Conservation (phyloP, 2,888 invertebrate genomes). For the Macrosiphum euphorbiae region DNA sequence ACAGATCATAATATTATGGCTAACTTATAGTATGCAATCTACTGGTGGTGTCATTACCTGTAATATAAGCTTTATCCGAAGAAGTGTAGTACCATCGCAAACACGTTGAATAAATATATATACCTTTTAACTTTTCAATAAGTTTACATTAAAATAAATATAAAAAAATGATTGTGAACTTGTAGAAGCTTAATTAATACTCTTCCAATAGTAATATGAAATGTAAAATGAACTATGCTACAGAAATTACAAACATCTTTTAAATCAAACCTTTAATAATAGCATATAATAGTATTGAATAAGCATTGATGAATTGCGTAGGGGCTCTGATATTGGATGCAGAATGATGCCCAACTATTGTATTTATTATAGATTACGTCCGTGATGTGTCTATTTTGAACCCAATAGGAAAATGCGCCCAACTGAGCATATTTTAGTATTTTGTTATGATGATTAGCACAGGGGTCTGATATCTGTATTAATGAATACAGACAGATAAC, state of each 20-base stretch:
- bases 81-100: background rate
- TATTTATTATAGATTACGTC: conserved; percentile 41
- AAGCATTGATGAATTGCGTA: conserved; percentile 71
- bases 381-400: conserved; percentile 42
- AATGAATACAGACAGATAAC: conserved; percentile 60
- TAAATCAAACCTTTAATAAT: background rate
- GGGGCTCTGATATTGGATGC: conserved; percentile 71
- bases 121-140: background rate
- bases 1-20: background rate
- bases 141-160: background rate
- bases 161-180: background rate
- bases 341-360: conserved; percentile 60
- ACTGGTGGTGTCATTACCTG: background rate
- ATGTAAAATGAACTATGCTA: background rate
- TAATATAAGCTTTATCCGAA: background rate
- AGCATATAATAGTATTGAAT: background rate
- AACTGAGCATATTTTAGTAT: conserved; percentile 29
- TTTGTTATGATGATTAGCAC: conserved; percentile 66
- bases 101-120: background rate
- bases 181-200: background rate
- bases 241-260: background rate
- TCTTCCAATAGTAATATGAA: background rate
- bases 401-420: conserved; percentile 39
- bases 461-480: conserved; percentile 66
- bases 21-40: background rate